Conservation (phyloP, 2,888 invertebrate genomes). For the Sarcophaga carnaria region DNA sequence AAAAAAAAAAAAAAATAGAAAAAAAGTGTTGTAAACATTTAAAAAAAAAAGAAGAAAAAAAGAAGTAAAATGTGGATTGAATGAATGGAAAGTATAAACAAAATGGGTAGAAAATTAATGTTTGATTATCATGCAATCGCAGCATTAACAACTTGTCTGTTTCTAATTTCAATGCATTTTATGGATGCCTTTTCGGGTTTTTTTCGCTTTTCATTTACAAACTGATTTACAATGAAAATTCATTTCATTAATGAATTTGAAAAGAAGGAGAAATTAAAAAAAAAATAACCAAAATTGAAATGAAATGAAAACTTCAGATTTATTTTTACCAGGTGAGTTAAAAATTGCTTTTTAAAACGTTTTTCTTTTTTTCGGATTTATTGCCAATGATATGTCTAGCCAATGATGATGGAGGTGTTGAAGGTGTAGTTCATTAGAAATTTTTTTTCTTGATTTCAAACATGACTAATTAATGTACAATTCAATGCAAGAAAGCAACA, state of each 20-base stretch:
- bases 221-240: constrained; percentile 16
- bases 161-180: constrained; percentile 53
- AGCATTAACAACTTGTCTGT: constrained; percentile 50
- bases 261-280: neutral
- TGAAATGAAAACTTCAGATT: neutral
- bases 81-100: neutral
- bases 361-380: neutral
- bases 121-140: constrained; percentile 59
- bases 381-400: neutral
- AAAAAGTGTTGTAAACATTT: constrained; percentile 61
- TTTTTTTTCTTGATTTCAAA: neutral
- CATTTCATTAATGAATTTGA: neutral
- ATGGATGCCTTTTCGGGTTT: constrained; percentile 15
- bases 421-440: neutral
- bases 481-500: neutral
- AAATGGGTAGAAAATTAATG: constrained; percentile 51
- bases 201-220: constrained; percentile 17
- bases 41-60: constrained; percentile 1
- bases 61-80: constrained; percentile 1
- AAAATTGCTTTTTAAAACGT: neutral
- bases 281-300: no score
- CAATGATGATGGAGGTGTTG: constrained; percentile 12
- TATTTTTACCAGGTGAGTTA: constrained; percentile 47
- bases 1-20: neutral
- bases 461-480: neutral